These are phyloP conservation scores for Volucella inanis DNA, from an alignment of 2,888 invertebrate species.

Conservation along the genomic window DNA sequence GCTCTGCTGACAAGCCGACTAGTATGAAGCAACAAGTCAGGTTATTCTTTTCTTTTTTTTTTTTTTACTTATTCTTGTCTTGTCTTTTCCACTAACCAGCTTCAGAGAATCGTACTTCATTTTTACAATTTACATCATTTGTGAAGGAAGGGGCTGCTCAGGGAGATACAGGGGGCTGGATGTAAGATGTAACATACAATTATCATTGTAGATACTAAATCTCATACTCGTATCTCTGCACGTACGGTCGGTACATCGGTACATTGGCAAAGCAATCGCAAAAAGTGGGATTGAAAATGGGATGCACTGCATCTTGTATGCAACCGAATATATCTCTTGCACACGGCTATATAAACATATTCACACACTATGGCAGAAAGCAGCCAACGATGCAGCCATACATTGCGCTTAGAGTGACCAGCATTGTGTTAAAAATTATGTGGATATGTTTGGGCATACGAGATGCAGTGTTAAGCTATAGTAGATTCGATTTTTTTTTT, in stretches of 20 bases:
- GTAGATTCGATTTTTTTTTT: too few species aligned
- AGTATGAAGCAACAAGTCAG: constrained; percentile 72
- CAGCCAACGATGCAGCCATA: background rate
- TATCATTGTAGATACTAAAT: constrained; percentile 67
- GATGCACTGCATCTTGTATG: constrained; percentile 55
- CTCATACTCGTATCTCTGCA: constrained; percentile 25
- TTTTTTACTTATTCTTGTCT: constrained; percentile 16
- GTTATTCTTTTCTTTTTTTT: constrained; percentile 47
- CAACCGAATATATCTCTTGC: constrained; percentile 51
- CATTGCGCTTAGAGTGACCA: too few species aligned
- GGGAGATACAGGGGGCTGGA: background rate
- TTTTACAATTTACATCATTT: constrained; percentile 62
- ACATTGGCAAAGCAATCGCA: constrained; percentile 26
- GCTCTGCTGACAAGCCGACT: background rate
- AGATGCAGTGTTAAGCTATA: too few species aligned
- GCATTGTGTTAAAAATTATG: too few species aligned
- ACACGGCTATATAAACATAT: background rate
- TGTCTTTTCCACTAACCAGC: constrained; percentile 20
- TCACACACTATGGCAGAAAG: background rate
- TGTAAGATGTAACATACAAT: constrained; percentile 67
- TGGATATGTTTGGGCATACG: too few species aligned
- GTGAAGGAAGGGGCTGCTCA: background rate
- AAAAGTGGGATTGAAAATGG: constrained; percentile 1
- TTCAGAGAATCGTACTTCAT: constrained; percentile 60
- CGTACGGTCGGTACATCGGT: background rate